phyloP scores from a whole-genome alignment of 2,888 invertebrate species.

The Zootermopsis nevadensis region DNA sequence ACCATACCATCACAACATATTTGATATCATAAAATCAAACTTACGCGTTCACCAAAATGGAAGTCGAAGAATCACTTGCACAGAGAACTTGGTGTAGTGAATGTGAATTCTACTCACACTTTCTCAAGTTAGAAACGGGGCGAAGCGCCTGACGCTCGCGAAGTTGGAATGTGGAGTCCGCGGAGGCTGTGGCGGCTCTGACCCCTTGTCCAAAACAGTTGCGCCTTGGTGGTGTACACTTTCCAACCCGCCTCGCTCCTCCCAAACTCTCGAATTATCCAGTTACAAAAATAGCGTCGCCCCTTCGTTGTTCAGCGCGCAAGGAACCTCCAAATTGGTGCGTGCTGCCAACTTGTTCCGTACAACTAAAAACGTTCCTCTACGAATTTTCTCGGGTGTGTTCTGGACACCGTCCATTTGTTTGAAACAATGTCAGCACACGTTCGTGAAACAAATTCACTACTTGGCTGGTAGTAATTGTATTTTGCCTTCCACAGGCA shows the following conservation, averaged over 20 bases:
- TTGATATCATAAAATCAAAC: too few relatives aligned
- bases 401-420: too few relatives aligned
- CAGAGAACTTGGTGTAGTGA: background rate
- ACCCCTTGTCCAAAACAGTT: slow-evolving; percentile 14
- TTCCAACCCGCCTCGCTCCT: slow-evolving; percentile 12
- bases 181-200: slow-evolving; percentile 51
- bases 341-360: slow-evolving; percentile 2
- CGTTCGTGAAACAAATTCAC: too few relatives aligned
- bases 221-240: background rate
- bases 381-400: too few relatives aligned
- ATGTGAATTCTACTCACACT: slow-evolving; percentile 47
- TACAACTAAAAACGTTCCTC: too few relatives aligned
- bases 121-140: slow-evolving; percentile 26
- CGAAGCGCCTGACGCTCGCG: slow-evolving; percentile 38
- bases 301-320: background rate
- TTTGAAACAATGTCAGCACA: too few relatives aligned
- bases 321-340: slow-evolving; percentile 30
- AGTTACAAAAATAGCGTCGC: slow-evolving; percentile 14
- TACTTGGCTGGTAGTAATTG: too few relatives aligned
- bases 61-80: background rate
- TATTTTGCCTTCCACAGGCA: too few relatives aligned
- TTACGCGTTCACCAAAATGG: background rate
- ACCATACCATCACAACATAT: too few relatives aligned
- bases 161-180: slow-evolving; percentile 53
- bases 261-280: background rate